Evolutionary conservation across 2,888 invertebrate genomes (phyloP), one percentile per base, ranked within the genome.

Genomic region (Chalcis sispes): DNA sequence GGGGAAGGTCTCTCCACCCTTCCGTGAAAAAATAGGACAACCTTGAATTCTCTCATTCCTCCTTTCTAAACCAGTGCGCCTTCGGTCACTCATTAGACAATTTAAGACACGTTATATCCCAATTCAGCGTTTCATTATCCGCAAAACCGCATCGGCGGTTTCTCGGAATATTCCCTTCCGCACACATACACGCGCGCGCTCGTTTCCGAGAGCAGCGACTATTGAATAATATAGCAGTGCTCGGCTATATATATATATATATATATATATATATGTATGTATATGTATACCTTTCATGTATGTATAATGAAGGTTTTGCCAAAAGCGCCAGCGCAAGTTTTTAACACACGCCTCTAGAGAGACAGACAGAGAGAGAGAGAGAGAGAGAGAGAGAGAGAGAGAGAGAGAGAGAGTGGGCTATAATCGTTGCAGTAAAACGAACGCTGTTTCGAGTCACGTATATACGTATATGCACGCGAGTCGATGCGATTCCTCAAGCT

Each of bases 81-180:
- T 84, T 85, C 83, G 85, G 84, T 84, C 85, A 82, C 85, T 84
- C 84, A 86, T 88, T 88, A 88, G 86, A 88, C 82, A 87, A 87
- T 88, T 87, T 85, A 83, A 85, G 84, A 87, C 84, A 86, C 85
- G 87, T 87, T 87, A 87, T 85, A 86, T 84, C 84, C 85, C 83
- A 85, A 84, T 86, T 86, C 84, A 78, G 78, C 79, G 82, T 79
- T 84, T 85, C 82, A 85, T 86, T 87, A 85, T 85, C 81, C 70
- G 80, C 82, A 83, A n/a, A n/a, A 84, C 82, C 80, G 81, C 83
- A 18, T 5, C 27, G 48, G 40, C 83, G 13, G 8, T 80, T 87
- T 87, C 87, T 83, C 59, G 84, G 86, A 87, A 87, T 78, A 77
- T 69, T 23, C 32, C n/a, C 36, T 15, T 29, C 4, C 46, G 40